Base-by-base conservation (phyloP, 2,113 vertebrate genomes). In the Steatornis caripensis region DNA sequence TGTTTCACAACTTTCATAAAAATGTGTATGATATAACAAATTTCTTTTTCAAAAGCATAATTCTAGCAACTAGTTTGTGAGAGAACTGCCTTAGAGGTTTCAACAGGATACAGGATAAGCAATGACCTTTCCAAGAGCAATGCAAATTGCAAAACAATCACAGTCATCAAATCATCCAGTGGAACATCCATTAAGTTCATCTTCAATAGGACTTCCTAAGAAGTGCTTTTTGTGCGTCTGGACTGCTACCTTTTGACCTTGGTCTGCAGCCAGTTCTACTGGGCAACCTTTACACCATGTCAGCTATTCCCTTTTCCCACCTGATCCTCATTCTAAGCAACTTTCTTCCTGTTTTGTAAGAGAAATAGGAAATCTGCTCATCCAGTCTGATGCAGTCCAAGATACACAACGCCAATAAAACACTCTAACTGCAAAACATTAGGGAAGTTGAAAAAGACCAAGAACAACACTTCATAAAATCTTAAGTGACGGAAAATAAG, bases 341-440 rank as follows among this genome's bases (percentile, higher is more conserved):
- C 21, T 66, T 58, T 80, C 64, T 97, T 97, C 91, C 97, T 96
- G 95, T 97, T 98, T 97, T 97, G 54, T 48, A 85, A 60, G 49
- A 87, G 84, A 93, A 80, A 80, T 48, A 82, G 82, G 68, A 91
- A 94, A 75, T 26, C 49, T 61, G 18, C 46, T 82, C 82, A 75
- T 37, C 79, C 54, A 90, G 81, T 24, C 27, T 60, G 16, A 77
- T 70, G 48, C 36, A 51, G 37, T 34, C 48, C 49, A 46, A 79
- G 45, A n/a, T 17, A 62, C 22, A 64, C 66, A 7, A 14, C 76
- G 81, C 72, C 89, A 87, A 60, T 74, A 57, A 79, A 90, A 65
- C 24, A 53, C 32, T n/a, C 36, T 46, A 51, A 54, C 22, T 95
- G 54, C 34, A 84, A 79, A 92, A 64, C 2, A 2, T 30, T 36